Base-by-base conservation (phyloP, 2,888 invertebrate genomes). In the Amphipoea lucens region DNA sequence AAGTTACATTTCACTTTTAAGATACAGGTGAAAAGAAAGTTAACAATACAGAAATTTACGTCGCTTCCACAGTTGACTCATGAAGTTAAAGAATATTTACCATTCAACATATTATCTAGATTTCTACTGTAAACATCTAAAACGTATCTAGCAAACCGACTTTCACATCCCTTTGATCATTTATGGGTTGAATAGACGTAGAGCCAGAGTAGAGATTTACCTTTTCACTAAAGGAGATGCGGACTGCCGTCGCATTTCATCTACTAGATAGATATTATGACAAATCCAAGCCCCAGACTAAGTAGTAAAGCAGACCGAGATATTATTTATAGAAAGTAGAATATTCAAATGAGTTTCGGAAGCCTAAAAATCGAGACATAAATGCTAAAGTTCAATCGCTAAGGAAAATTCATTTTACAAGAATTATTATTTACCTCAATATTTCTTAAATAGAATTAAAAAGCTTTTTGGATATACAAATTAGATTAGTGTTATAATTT, bases 1-100 rank as follows among this genome's bases (percentile, higher is more conserved):
- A 88, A 84, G 76, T 48, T 62, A 67, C 65, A 80, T 83, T 84
- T 83, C 78, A 83, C 81, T 86, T 79, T 85, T 74, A 80, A 85
- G 87, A 68, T 72, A n/a, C 66, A 74, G 51, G 17, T 76, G 70
- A 83, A 86, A 90, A 81, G 83, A 86, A 89, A 85, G 88, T 82
- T 77, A 72, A 79, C 73, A 82, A 76, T 57, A 63, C 29, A 74
- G 4, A 82, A 62, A 76, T 60, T n/a, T 57, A 62, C 67, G 73
- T 40, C 23, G 45, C 51, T n/a, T 70, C 4, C 36, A 74, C 57
- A 68, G 54, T 70, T 69, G 14, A 68, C 67, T 42, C 48, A 48
- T 12, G 29, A 81, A 36, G 20, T 69, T 42, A 69, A 82, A 63
- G 1, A 63, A 42, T 51, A 7, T 67, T 54, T 23, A 71, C 9